Percentiles rank a stretch among this genome's conserved stretches.
Conservation (phyloP, 2,797 vertebrate genomes). For the Lerista edwardsae region DNA sequence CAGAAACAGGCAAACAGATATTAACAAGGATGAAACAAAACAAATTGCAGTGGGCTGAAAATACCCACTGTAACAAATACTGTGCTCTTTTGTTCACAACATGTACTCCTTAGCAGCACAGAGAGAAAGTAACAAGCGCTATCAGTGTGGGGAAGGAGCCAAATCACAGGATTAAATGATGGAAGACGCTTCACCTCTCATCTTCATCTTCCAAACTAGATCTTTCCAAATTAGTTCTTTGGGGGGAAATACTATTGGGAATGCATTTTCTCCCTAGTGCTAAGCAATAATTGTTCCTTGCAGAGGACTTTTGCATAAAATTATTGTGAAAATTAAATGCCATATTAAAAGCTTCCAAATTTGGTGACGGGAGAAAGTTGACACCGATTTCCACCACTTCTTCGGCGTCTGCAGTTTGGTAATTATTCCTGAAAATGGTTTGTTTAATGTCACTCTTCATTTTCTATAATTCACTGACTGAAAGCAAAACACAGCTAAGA, state of each 20-base stretch:
- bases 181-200: not conserved
- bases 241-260: not conserved
- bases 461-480: slow-evolving; percentile 41
- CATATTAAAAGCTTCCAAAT: slow-evolving; percentile 25
- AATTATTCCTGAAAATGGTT: slow-evolving; percentile 26
- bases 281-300: not conserved
- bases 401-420: slow-evolving; percentile 38
- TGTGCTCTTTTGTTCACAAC: not conserved
- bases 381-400: slow-evolving; percentile 4
- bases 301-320: not conserved
- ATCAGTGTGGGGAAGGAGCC: not conserved
- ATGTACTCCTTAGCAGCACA: not conserved
- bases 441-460: slow-evolving; percentile 21
- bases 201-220: not conserved
- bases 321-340: slow-evolving; percentile 11
- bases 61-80: not conserved
- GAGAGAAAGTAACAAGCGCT: not conserved
- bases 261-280: not conserved
- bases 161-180: not conserved
- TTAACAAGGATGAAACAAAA: not conserved
- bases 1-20: not conserved
- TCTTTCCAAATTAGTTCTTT: not conserved
- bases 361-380: slow-evolving; percentile 22
- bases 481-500: slow-evolving; percentile 48
- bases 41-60: not conserved